Evolutionary conservation across 1,140 invertebrate genomes (phyloP), one percentile per base, ranked within the genome.

Genomic region (Vollenhovia emeryi): DNA sequence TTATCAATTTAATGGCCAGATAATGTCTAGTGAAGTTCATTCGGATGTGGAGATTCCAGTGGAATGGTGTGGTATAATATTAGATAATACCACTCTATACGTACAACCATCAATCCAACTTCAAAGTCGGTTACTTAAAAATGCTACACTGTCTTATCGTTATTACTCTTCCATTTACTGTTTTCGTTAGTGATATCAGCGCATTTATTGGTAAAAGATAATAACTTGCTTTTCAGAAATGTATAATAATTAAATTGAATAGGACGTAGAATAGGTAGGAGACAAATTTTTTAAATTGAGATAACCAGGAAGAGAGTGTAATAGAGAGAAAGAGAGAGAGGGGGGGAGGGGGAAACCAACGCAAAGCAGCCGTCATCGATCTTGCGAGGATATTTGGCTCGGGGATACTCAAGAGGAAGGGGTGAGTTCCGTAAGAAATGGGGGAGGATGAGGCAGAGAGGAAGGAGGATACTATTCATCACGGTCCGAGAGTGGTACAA

Each of bases 401-500:
- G 50, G 27, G 8, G 36, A 8, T 13, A 73, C n/a, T 33, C 78
- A 40, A 64, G 60, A 50, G 27, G 57, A 57, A 66, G 87, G 45
- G 30, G 8, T 15, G 40, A 52, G 40, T 27, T 36, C 9, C 11
- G 64, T 3, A 48, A 48, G 64, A 59, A 21, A 1, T n/a, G 45
- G 1, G 15, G n/a, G 40, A 68, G 30, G 74, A 33, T 21, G 48
- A 11, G 18, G 50, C 6, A 3, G 27, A 24, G 69, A 69, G 33
- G 64, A 71, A 85, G 71, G 43, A 52, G 82, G 59, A 84, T 40
- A 55, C 62, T 75, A 88, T 88, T 88, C 79, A 89, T 89, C 71
- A 75, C 15, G 60, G 13, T 13, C 36, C 11, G 69, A 89, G 84
- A 89, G 71, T 78, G 60, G 64, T 89, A 87, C 87, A 89, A 87